These are phyloP conservation scores for Platerodrilus igneus DNA, from an alignment of 2,888 invertebrate genomes.

Conservation along the genomic window DNA sequence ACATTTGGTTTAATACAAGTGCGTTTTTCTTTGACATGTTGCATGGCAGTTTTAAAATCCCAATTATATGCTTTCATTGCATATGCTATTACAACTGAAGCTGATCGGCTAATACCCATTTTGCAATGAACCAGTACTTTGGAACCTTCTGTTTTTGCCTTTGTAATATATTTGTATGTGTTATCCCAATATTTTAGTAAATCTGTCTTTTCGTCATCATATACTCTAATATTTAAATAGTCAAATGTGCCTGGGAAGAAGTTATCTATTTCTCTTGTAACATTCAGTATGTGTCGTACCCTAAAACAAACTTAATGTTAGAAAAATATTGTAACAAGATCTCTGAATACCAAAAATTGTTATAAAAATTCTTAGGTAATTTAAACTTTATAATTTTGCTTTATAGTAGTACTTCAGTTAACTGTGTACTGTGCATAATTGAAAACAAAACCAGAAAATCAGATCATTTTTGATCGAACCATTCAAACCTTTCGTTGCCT, in stretches of 20 bases:
- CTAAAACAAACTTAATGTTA: constrained; percentile 52
- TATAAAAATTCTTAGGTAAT: no score
- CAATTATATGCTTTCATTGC: constrained; percentile 97
- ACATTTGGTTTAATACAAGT: constrained; percentile 95
- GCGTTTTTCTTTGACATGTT: constrained; percentile 85
- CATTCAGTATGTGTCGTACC: constrained; percentile 93
- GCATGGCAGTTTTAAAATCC: constrained; percentile 83
- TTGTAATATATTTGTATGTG: constrained; percentile 93
- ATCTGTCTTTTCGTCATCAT: constrained; percentile 95
- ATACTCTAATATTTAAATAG: constrained; percentile 93
- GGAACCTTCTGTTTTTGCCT: constrained; percentile 83
- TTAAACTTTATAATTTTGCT: no score
- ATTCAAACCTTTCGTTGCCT: no score
- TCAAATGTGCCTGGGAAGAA: constrained; percentile 97
- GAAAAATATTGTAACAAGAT: constrained; percentile 6
- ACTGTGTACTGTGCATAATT: no score
- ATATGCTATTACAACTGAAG: constrained; percentile 96
- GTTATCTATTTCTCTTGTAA: constrained; percentile 98
- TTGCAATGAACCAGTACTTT: constrained; percentile 98
- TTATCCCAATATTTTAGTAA: constrained; percentile 96
- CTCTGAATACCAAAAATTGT: no score
- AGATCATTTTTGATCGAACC: no score
- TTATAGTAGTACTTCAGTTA: no score
- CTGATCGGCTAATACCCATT: constrained; percentile 98
- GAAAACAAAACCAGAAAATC: no score